A percentile compares a stretch with the other conserved stretches of the same genome.
Conservation (phyloP, 2,797 vertebrate species). For the Sciurus carolinensis region DNA sequence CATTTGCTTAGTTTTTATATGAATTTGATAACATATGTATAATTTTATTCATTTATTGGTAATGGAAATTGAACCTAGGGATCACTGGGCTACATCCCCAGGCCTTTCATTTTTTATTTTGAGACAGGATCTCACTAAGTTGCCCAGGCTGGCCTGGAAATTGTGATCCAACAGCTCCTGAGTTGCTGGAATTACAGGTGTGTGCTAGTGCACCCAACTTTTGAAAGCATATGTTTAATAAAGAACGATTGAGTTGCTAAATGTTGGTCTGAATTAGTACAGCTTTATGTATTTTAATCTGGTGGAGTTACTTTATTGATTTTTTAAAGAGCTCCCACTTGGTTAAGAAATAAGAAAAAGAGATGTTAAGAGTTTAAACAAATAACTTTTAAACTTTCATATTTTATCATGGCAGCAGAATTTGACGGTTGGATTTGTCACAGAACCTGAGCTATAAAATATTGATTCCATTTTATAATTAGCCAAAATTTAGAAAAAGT, state of each 20-base stretch:
- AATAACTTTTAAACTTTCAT: neutral
- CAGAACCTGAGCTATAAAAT: slow-evolving; percentile 15
- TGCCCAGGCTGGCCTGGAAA: too few species aligned
- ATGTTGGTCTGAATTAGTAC: slow-evolving; percentile 21
- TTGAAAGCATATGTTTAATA: neutral
- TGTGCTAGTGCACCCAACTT: too few species aligned
- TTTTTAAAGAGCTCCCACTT: neutral
- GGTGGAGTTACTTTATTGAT: slow-evolving; percentile 30
- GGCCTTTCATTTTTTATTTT: too few species aligned
- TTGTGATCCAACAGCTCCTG: too few species aligned
- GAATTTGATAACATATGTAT: neutral
- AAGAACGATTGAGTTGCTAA: neutral
- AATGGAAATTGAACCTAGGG: too few species aligned
- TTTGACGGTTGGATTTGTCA: slow-evolving; percentile 35
- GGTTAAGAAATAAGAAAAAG: slow-evolving; percentile 11
- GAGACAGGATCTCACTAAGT: too few species aligned
- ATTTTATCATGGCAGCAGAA: slow-evolving; percentile 14
- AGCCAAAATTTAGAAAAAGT: slow-evolving; percentile 11
- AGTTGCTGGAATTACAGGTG: too few species aligned
- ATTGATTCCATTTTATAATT: slow-evolving; percentile 47
- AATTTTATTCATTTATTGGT: too few species aligned
- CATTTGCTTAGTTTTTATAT: slow-evolving; percentile 52
- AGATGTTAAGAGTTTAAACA: slow-evolving; percentile 18
- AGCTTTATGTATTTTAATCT: neutral
- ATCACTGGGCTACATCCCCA: too few species aligned